Evolutionary conservation across 2,113 vertebrate species (phyloP), one percentile per base, ranked within the genome.

Genomic region (Spea multiplicata): DNA sequence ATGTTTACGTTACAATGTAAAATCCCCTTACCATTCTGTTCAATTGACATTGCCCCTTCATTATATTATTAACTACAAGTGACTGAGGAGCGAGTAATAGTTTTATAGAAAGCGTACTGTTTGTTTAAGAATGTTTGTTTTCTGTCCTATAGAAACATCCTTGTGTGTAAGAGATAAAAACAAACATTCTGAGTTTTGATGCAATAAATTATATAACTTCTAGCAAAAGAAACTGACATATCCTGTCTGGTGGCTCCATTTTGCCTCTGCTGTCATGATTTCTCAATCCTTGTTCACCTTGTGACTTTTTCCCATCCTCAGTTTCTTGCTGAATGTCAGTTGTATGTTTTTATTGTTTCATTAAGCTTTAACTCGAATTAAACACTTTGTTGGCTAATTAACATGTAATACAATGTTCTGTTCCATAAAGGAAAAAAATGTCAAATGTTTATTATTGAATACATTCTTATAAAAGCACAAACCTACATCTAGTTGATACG

Each of bases 31-130:
- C 8, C 14, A 30, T 65, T 62, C 61, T 59, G 30, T 30, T 6
- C 69, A 71, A 10, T 71, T 53, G 52, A 50, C 16, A 59, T 59
- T 13, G 14, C 12, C 14, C 69, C 69, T 71, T 71, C 69, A 71
- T 71, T 71, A 53, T 71, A n/a, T 71, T 48, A 71, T 71, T 52
- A 71, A 48, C 8, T 52, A 55, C 69, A 55, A 17, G 49, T 9
- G 30, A 50, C 69, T 71, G 7, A 46, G 44, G 50, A 9, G 4
- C 17, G 8, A 5, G 12, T 17, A 71, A 71, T 71, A 50, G 69
- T 17, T 30, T 6, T 53, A 12, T 53, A 44, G 8, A 5, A 44
- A 71, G 53, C 50, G 13, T 50, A 71, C 69, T 6, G 44, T 71
- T 53, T 71, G 69, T 17, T 71, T 71, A 71, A 71, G 49, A 17